Percentiles rank a stretch among this genome's conserved stretches.
Evolutionary conservation across 2,888 invertebrate species (phyloP).

Genomic region (Metalampra italica): DNA sequence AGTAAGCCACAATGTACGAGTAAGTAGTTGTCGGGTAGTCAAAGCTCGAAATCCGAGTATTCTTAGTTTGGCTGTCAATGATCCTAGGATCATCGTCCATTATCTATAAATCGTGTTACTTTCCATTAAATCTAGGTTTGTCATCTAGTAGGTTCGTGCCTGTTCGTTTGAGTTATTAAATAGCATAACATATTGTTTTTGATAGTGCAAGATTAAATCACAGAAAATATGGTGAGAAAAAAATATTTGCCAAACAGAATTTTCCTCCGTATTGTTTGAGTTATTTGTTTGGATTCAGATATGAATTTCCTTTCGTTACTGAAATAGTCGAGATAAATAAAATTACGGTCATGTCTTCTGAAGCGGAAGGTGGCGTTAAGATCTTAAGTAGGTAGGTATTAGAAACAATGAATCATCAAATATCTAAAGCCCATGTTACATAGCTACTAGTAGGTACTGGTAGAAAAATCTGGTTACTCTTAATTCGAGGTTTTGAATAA

Average conservation of each 20-base stretch:
- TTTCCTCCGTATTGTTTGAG: conserved; percentile 13
- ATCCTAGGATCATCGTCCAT: too few species aligned
- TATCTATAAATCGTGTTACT: too few species aligned
- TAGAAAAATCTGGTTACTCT: neutral
- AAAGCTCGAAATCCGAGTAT: neutral
- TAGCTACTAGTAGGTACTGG: neutral
- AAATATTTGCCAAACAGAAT: conserved; percentile 17
- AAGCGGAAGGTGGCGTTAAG: neutral
- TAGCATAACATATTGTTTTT: too few species aligned
- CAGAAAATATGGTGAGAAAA: neutral
- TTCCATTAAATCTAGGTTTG: too few species aligned
- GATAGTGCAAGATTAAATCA: too few species aligned
- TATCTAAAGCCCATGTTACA: neutral
- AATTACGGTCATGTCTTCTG: neutral
- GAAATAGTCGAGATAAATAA: neutral
- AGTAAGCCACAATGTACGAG: too few species aligned
- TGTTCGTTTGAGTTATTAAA: too few species aligned
- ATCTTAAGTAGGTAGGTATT: neutral
- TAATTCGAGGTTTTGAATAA: neutral
- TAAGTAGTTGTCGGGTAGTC: too few species aligned
- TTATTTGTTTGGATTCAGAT: conserved; percentile 1
- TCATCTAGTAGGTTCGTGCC: too few species aligned
- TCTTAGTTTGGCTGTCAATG: neutral
- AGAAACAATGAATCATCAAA: neutral
- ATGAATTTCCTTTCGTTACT: neutral